These are phyloP conservation scores for Leptinotarsa rubiginosa DNA, from an alignment of 2,888 invertebrate genomes.

Conservation along the genomic window DNA sequence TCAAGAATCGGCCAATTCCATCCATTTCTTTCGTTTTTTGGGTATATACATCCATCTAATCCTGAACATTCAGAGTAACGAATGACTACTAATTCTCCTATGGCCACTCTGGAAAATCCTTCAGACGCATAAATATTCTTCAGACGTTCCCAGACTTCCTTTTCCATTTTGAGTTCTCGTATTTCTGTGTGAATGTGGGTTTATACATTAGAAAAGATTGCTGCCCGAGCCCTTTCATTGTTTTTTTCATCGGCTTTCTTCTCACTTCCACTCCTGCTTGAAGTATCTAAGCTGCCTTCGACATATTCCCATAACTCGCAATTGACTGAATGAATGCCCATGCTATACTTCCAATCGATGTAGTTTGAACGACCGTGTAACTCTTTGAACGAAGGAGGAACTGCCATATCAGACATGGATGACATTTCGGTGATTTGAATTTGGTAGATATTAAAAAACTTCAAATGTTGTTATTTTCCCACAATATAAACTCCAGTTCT, in stretches of 20 bases:
- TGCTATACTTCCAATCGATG: neutral
- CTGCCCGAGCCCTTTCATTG: constrained; percentile 6
- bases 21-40: neutral
- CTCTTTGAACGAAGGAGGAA: too few species aligned
- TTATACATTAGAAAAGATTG: constrained; percentile 15
- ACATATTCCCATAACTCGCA: constrained; percentile 25
- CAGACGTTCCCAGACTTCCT: constrained; percentile 16
- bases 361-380: too few species aligned
- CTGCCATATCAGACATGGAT: too few species aligned
- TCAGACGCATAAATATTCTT: neutral
- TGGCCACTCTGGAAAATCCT: constrained; percentile 2
- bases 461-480: too few species aligned
- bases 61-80: neutral
- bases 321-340: constrained; percentile 12
- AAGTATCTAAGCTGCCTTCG: neutral
- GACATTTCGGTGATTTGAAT: too few species aligned
- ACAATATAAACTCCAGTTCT: too few species aligned
- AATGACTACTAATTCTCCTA: neutral
- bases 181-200: constrained; percentile 24
- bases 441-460: too few species aligned
- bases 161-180: neutral
- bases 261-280: neutral
- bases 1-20: too few species aligned
- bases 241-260: constrained; percentile 5
- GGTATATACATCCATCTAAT: neutral